Percentiles rank a stretch among this genome's conserved stretches.
Conservation (phyloP, 2,797 vertebrate genomes). For the Gymnocypris eckloni region DNA sequence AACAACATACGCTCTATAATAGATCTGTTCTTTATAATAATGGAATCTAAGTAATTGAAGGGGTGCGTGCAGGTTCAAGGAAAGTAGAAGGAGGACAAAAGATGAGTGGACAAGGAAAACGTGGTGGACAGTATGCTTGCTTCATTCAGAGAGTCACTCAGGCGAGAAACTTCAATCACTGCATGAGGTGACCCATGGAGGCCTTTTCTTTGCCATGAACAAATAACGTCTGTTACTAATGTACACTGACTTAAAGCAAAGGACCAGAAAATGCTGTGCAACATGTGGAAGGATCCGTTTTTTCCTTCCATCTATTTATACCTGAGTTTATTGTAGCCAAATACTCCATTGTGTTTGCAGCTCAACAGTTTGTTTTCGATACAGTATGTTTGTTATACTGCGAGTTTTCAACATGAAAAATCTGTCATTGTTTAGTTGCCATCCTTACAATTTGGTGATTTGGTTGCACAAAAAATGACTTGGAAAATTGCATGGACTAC, state of each 20-base stretch:
- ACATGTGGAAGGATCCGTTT: slow-evolving; percentile 33
- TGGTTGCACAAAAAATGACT: neutral
- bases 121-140: neutral
- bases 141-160: slow-evolving; percentile 46
- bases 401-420: neutral
- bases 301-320: slow-evolving; percentile 28
- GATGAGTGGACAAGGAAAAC: slow-evolving; percentile 2
- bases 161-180: slow-evolving; percentile 57
- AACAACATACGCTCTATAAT: neutral
- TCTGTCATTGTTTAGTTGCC: neutral
- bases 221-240: slow-evolving; percentile 48
- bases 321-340: neutral
- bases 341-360: neutral
- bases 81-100: slow-evolving; percentile 6
- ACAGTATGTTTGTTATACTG: neutral
- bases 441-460: neutral
- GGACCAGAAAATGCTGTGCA: slow-evolving; percentile 44
- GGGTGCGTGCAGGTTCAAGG: neutral
- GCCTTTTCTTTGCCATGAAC: slow-evolving; percentile 50
- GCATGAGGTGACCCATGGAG: slow-evolving; percentile 51
- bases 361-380: neutral
- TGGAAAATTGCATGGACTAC: neutral
- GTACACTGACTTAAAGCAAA: slow-evolving; percentile 47
- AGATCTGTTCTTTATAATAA: neutral
- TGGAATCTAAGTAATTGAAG: neutral